A percentile compares a stretch with the other conserved stretches of the same genome.
phyloP scores from a whole-genome alignment of 2,113 vertebrate species.

The Entomyzon cyanotis region DNA sequence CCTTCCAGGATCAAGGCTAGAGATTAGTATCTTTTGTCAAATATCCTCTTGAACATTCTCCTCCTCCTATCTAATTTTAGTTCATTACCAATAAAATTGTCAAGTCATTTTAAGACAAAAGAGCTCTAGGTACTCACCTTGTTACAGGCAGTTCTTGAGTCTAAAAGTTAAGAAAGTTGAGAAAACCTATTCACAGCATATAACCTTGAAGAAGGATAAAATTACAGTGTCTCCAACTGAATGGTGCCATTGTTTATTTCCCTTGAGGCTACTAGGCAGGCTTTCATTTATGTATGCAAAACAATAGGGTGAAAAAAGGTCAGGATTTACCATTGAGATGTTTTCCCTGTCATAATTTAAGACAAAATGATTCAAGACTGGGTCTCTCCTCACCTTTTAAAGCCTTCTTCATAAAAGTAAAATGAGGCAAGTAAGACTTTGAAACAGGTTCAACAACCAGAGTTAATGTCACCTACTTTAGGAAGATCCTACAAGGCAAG shows the following conservation, averaged over 20 bases:
- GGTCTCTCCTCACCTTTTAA: background rate
- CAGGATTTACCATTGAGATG: background rate
- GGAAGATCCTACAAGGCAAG: background rate
- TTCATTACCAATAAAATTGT: background rate
- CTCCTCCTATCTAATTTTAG: background rate
- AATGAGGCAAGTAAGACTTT: background rate
- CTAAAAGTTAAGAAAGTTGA: background rate
- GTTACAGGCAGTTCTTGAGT: background rate
- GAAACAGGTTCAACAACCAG: background rate
- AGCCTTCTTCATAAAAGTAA: background rate
- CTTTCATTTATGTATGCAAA: background rate
- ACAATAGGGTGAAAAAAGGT: background rate
- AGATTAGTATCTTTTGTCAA: background rate
- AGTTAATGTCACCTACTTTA: background rate
- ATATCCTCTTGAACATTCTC: background rate
- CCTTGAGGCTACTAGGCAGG: background rate
- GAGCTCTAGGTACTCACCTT: background rate
- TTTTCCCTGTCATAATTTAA: background rate
- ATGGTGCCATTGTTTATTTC: background rate
- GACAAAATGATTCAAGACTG: background rate
- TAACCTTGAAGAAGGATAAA: background rate
- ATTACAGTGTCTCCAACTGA: background rate
- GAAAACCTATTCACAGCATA: background rate
- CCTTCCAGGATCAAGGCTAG: background rate
- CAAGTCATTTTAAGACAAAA: background rate